Conservation (phyloP, 2,797 vertebrate species). For the Karalla daura region DNA sequence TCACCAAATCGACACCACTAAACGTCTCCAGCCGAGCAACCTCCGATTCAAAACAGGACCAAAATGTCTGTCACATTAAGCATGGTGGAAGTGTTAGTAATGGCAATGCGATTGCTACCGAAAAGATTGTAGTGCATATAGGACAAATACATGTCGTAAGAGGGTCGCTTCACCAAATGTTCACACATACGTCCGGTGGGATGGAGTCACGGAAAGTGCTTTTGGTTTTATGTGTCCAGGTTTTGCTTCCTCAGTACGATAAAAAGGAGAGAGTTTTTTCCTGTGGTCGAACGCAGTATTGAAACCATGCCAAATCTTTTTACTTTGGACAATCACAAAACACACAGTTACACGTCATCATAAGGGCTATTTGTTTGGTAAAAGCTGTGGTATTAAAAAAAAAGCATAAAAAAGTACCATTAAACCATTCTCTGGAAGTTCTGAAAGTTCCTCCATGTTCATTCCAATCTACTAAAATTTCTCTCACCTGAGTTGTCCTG, state of each 20-base stretch:
- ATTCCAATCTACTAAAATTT: no score
- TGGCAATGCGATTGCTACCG: slow-evolving; percentile 30
- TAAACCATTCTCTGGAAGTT: no score
- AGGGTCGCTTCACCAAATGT: slow-evolving; percentile 10
- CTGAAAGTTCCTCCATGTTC: no score
- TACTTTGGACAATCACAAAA: no score
- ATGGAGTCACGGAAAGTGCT: neutral
- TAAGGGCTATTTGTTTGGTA: no score
- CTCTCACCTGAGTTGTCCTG: neutral
- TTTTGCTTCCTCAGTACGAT: neutral
- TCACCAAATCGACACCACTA: slow-evolving; percentile 46
- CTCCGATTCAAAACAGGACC: slow-evolving; percentile 35
- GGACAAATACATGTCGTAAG: slow-evolving; percentile 28
- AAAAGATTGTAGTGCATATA: slow-evolving; percentile 41
- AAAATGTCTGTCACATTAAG: slow-evolving; percentile 35
- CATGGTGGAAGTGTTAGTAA: slow-evolving; percentile 23
- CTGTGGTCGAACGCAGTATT: no score
- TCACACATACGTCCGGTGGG: neutral
- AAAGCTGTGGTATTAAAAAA: no score
- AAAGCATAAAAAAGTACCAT: no score
- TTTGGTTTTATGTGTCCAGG: slow-evolving; percentile 4
- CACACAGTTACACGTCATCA: no score
- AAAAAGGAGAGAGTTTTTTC: neutral
- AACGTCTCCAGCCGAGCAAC: slow-evolving; percentile 3
- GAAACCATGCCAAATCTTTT: no score